phyloP scores from a whole-genome alignment of 2,888 invertebrate species.

The Mesoligia furuncula region DNA sequence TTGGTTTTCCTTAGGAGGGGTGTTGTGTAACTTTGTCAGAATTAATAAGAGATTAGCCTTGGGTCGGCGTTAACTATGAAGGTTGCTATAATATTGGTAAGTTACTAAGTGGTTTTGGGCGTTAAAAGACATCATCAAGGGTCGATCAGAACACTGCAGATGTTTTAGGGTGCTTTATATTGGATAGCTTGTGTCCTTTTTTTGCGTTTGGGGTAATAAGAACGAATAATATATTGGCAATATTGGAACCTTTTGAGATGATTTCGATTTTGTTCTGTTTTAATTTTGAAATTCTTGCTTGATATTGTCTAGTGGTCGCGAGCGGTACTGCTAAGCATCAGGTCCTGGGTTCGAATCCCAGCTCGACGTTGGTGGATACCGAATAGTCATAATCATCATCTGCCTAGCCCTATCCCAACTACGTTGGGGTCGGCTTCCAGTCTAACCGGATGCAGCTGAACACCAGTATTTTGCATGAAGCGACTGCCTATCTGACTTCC shows the following conservation, averaged over 20 bases:
- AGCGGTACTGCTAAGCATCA: not conserved
- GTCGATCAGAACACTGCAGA: slow-evolving; percentile 64
- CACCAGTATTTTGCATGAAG: no score
- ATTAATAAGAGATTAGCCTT: slow-evolving; percentile 72
- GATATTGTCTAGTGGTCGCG: no score
- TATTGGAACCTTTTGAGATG: slow-evolving; percentile 13
- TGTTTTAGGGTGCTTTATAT: slow-evolving; percentile 59
- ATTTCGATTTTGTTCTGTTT: slow-evolving; percentile 13
- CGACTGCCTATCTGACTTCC: no score
- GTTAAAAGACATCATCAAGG: slow-evolving; percentile 69
- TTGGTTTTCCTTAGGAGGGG: slow-evolving; percentile 16
- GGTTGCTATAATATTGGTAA: slow-evolving; percentile 70
- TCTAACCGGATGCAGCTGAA: no score
- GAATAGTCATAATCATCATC: no score
- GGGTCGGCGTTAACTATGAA: slow-evolving; percentile 66
- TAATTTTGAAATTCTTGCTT: not conserved
- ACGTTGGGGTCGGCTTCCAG: no score
- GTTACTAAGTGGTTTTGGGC: slow-evolving; percentile 69
- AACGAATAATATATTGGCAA: slow-evolving; percentile 31
- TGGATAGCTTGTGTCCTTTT: slow-evolving; percentile 52
- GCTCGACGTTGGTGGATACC: no score
- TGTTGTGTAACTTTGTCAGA: slow-evolving; percentile 51
- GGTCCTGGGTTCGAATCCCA: not conserved
- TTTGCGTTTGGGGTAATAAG: slow-evolving; percentile 34
- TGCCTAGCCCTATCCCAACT: no score